phyloP scores from a whole-genome alignment of 1,140 invertebrate genomes.

The Diprion similis region DNA sequence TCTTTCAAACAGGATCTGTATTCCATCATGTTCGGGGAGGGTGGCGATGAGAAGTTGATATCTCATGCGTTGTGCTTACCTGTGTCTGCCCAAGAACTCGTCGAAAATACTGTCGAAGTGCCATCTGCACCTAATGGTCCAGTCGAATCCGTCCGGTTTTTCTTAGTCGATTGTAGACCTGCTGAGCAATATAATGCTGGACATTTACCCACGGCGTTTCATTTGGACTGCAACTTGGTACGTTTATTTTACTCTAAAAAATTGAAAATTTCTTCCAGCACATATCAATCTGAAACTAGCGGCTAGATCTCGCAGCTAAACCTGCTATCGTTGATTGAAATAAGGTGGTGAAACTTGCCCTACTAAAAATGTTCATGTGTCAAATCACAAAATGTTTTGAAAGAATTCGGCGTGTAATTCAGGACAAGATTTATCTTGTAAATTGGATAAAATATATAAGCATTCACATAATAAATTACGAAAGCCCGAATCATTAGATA shows the following conservation, averaged over 20 bases:
- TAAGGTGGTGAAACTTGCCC: constrained; percentile 11
- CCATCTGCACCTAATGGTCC: constrained; percentile 62
- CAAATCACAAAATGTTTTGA: too few species aligned
- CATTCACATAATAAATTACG: too few species aligned
- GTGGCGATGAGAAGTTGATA: constrained; percentile 64
- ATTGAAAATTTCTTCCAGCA: neutral
- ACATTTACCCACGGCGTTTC: constrained; percentile 96
- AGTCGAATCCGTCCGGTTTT: constrained; percentile 80
- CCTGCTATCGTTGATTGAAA: constrained; percentile 13
- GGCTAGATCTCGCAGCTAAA: neutral
- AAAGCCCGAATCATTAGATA: too few species aligned
- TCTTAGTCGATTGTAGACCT: constrained; percentile 96
- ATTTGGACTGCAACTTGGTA: constrained; percentile 93
- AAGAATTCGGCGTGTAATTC: too few species aligned
- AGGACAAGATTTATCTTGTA: too few species aligned
- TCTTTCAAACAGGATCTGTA: constrained; percentile 85
- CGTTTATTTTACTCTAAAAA: constrained; percentile 33
- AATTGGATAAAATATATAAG: too few species aligned
- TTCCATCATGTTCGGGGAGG: constrained; percentile 66
- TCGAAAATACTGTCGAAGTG: constrained; percentile 77
- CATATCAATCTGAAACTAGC: neutral
- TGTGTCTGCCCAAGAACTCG: constrained; percentile 86
- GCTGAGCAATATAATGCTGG: constrained; percentile 97
- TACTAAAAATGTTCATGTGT: too few species aligned
- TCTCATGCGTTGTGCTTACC: constrained; percentile 93